Evolutionary conservation across 2,888 invertebrate species (phyloP).

Genomic region (Flexamia atlantica): DNA sequence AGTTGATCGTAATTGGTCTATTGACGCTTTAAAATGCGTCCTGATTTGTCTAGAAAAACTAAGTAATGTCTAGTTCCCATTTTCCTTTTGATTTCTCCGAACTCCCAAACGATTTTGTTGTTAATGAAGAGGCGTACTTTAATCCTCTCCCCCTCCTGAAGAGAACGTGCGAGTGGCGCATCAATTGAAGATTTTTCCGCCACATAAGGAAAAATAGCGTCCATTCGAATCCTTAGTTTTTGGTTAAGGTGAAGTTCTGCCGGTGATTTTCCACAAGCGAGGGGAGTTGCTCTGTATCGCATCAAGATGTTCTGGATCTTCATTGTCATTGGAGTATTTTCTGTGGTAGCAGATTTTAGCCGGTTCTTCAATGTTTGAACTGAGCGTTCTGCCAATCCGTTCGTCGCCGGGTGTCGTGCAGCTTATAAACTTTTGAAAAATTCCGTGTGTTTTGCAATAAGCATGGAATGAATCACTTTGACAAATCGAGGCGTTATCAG

Average conservation of each 20-base stretch:
- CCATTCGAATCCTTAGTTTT: constrained; percentile 57
- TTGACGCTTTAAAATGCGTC: not conserved
- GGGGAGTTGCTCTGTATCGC: constrained; percentile 65
- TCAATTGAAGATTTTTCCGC: not conserved
- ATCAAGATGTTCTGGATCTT: constrained; percentile 55
- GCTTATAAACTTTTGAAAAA: constrained; percentile 63
- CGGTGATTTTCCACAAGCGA: constrained; percentile 64
- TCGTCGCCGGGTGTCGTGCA: constrained; percentile 65
- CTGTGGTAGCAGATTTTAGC: not conserved
- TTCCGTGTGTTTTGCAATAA: constrained; percentile 64
- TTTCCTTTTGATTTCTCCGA: not conserved
- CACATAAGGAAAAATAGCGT: constrained; percentile 57
- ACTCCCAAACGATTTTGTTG: constrained; percentile 3
- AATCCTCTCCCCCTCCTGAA: constrained; percentile 59
- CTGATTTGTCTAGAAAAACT: constrained; percentile 5
- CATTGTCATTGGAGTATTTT: not conserved
- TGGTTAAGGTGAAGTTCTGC: constrained; percentile 65
- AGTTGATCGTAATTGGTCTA: too few species aligned
- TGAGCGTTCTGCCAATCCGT: constrained; percentile 67
- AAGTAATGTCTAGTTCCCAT: constrained; percentile 5
- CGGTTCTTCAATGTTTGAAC: constrained; percentile 64
- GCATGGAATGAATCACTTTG: constrained; percentile 60
- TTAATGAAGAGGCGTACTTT: constrained; percentile 34
- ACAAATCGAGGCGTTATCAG: constrained; percentile 67
- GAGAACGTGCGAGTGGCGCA: not conserved